phyloP scores from a whole-genome alignment of 2,888 invertebrate genomes.

The Melangyna quadrimaculata region DNA sequence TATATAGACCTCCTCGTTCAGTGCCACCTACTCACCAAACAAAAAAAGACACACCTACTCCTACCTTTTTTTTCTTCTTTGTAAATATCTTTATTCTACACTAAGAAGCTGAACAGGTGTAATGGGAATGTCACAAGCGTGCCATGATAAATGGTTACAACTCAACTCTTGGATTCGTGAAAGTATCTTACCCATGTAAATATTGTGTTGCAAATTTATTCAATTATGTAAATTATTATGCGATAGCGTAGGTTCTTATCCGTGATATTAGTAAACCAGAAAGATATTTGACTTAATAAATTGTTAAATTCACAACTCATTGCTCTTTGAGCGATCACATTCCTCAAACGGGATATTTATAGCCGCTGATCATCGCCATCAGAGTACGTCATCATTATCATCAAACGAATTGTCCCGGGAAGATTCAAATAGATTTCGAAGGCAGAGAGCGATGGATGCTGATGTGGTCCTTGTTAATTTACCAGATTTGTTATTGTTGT shows the following conservation, averaged over 20 bases:
- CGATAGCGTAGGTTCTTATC: not conserved
- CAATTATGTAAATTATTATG: slow-evolving; percentile 65
- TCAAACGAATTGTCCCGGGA: slow-evolving; percentile 30
- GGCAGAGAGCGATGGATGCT: not conserved
- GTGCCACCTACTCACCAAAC: slow-evolving; percentile 26
- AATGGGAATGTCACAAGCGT: slow-evolving; percentile 70
- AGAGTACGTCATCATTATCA: slow-evolving; percentile 43
- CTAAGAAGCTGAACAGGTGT: slow-evolving; percentile 63
- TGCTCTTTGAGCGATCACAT: slow-evolving; percentile 12
- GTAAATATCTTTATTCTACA: slow-evolving; percentile 46
- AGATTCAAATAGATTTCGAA: slow-evolving; percentile 16
- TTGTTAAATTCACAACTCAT: slow-evolving; percentile 54
- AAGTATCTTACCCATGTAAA: not conserved
- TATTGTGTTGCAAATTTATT: slow-evolving; percentile 53
- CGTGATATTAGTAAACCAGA: not conserved
- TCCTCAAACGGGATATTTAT: slow-evolving; percentile 30
- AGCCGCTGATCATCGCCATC: slow-evolving; percentile 18
- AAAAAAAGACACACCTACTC: slow-evolving; percentile 14
- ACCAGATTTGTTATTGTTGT: not conserved
- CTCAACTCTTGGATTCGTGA: slow-evolving; percentile 45
- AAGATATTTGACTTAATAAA: slow-evolving; percentile 39
- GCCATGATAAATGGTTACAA: slow-evolving; percentile 66
- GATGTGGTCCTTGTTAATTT: slow-evolving; percentile 38
- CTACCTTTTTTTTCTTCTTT: not conserved
- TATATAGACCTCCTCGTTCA: slow-evolving; percentile 1